Conservation (phyloP, 2,113 vertebrate genomes). For the Tychaedon coryphoeus region DNA sequence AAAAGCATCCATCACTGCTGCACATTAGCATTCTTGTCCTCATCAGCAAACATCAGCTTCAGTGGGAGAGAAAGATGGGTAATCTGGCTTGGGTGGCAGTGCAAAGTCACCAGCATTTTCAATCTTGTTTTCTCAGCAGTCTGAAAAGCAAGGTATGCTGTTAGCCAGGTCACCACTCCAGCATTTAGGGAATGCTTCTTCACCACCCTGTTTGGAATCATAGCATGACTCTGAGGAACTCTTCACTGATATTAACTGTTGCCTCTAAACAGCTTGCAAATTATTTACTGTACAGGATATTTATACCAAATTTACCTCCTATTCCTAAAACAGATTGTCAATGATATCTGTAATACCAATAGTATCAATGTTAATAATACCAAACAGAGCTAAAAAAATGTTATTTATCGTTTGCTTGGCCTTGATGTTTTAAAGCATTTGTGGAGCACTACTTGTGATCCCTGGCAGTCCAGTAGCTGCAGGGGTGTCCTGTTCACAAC, state of each 20-base stretch:
- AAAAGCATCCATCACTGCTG: conserved; percentile 38
- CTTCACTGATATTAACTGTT: conserved; percentile 9
- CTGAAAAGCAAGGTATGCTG: background rate
- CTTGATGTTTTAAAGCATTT: background rate
- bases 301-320: background rate
- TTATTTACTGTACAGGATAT: conserved; percentile 18
- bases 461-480: background rate
- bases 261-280: conserved; percentile 23
- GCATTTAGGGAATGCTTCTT: conserved; percentile 26
- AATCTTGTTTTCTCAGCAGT: conserved; percentile 16
- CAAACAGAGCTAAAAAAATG: background rate
- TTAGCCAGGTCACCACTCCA: conserved; percentile 33
- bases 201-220: conserved; percentile 27
- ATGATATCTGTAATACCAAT: background rate
- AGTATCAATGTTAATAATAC: background rate
- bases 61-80: conserved; percentile 32
- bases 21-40: conserved; percentile 33
- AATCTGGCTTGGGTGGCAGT: conserved; percentile 28
- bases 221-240: conserved; percentile 27
- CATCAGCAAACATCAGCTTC: conserved; percentile 61
- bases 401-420: background rate
- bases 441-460: background rate
- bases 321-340: background rate
- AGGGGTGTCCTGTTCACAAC: background rate
- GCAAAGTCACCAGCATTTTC: conserved; percentile 20